Evolutionary conservation across 1,140 invertebrate species (phyloP), one percentile per base, ranked within the genome.

Genomic region (Eumeta japonica): DNA sequence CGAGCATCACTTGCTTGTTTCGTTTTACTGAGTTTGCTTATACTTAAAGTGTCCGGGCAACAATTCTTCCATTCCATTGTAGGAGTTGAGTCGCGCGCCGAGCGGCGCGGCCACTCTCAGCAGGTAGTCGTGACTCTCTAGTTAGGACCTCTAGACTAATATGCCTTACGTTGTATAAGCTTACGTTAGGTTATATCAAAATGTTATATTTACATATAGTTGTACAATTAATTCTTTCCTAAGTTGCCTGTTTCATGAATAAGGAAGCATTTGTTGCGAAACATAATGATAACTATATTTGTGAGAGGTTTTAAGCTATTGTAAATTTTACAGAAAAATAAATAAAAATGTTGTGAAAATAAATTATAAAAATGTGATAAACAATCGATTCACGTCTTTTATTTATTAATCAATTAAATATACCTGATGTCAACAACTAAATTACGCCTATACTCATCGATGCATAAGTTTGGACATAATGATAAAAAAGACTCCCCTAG

Each of bases 311-410:
- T 72, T 70, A 74, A 72, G 68, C 64, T 71, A 74, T 70, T 70
- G 70, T 74, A 74, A 74, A 74, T 74, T 74, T 74, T 74, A 72
- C 70, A 74, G 66, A 74, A 74, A 72, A 71, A 55, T 66, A 70
- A 67, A 65, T 65, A 68, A 74, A 70, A 71, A 71, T 70, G 68
- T 73, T 73, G 66, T 70, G 66, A 74, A 74, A 74, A 68, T 66
- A 70, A 73, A 68, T 65, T 68, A 67, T 68, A 71, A 74, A 74
- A 71, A 74, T 61, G 62, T 71, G 66, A 71, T 71, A 73, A 71
- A 74, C 64, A 65, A 48, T 59, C 54, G 56, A 31, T 45, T 37
- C 51, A 39, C 57, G 52, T 58, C 55, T 62, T 50, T 67, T 68
- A 43, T 45, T 73, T 61, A 39, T 43, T 48, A n/a, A n/a, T n/a